A percentile compares a stretch with the other conserved stretches of the same genome.
These are phyloP conservation scores for Cynoglossus semilaevis DNA, from an alignment of 2,113 vertebrate species.

Conservation along the genomic window DNA sequence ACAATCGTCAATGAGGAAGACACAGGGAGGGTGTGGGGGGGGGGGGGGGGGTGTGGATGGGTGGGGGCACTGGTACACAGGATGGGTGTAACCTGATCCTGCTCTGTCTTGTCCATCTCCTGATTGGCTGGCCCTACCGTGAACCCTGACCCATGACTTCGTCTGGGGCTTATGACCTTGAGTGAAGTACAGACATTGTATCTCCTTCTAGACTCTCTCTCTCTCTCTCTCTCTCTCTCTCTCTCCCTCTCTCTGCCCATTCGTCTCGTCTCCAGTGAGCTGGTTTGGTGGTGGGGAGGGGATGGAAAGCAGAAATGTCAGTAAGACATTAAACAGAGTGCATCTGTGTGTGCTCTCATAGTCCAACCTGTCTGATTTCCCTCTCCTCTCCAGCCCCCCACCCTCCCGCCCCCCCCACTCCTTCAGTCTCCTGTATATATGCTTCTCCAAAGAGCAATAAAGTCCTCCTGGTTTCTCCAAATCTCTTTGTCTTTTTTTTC, in stretches of 20 bases:
- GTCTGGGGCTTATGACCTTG: constrained; percentile 79
- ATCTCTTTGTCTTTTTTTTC: constrained; percentile 51
- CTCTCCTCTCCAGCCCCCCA: constrained; percentile 26
- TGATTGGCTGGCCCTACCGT: constrained; percentile 69
- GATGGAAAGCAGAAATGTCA: constrained; percentile 79
- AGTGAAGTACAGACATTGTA: constrained; percentile 61
- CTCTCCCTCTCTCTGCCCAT: constrained; percentile 45
- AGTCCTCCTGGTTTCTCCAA: constrained; percentile 53
- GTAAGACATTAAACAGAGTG: constrained; percentile 81
- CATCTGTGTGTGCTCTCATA: constrained; percentile 72
- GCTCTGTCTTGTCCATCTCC: constrained; percentile 43
- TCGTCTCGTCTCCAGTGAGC: constrained; percentile 51
- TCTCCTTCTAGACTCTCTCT: constrained; percentile 43
- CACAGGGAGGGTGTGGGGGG: constrained; percentile 21
- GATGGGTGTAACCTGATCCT: constrained; percentile 65
- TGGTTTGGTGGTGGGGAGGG: constrained; percentile 43
- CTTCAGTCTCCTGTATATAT: constrained; percentile 41
- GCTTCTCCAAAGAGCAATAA: constrained; percentile 59
- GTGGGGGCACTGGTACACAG: constrained; percentile 12
- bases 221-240: constrained; percentile 16
- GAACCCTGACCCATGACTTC: constrained; percentile 78
- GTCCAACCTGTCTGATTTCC: constrained; percentile 74
- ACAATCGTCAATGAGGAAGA: constrained; percentile 8
- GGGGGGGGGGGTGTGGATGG: constrained; percentile 11
- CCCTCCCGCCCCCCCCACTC: constrained; percentile 27